phyloP scores from a whole-genome alignment of 2,113 vertebrate genomes.

The Upupa epops region DNA sequence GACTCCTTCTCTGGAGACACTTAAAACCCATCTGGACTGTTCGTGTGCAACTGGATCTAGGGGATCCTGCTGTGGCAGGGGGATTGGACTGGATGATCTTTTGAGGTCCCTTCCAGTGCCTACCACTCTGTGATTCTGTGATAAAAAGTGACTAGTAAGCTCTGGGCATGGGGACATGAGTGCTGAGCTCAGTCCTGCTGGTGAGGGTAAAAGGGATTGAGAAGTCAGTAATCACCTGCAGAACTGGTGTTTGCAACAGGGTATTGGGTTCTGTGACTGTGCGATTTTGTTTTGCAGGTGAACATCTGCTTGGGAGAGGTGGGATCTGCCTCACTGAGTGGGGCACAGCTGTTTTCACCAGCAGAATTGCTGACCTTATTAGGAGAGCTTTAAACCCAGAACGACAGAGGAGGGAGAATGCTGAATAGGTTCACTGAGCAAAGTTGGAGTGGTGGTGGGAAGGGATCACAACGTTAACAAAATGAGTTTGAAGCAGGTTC shows the following conservation, averaged over 20 bases:
- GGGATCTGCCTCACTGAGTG: background rate
- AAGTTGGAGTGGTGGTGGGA: background rate
- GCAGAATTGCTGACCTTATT: background rate
- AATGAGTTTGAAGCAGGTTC: background rate
- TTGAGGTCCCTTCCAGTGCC: too few species aligned
- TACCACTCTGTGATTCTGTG: too few species aligned
- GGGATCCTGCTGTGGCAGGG: too few species aligned
- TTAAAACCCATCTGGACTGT: too few species aligned
- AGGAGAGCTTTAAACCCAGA: background rate
- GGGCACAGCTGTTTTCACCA: background rate
- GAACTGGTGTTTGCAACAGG: background rate
- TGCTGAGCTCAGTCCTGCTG: background rate
- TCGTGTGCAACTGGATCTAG: too few species aligned
- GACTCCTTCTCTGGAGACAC: too few species aligned
- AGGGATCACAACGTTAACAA: background rate
- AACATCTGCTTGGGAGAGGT: background rate
- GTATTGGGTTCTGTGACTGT: background rate
- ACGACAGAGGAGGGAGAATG: background rate
- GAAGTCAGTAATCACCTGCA: background rate
- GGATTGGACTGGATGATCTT: too few species aligned
- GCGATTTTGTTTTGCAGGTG: background rate
- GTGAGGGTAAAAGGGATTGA: background rate
- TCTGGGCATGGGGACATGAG: background rate
- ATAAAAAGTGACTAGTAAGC: background rate
- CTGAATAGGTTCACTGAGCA: background rate